Base-by-base conservation (phyloP, 2,888 invertebrate genomes). In the Sthenelais limicola region DNA sequence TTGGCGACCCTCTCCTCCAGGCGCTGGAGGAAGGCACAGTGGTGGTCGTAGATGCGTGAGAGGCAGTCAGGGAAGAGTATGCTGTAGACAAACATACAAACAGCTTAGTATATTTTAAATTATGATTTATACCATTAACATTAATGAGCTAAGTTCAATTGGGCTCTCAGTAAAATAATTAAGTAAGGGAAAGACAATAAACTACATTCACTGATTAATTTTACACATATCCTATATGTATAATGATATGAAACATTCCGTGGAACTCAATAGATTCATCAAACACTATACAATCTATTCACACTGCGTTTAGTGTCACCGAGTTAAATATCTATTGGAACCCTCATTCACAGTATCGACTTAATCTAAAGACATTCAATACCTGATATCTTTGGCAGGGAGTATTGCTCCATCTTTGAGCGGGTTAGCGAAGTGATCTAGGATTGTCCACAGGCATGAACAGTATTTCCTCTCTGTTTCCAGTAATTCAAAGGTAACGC, bases 391-490 rank as follows among this genome's bases (percentile, higher is more conserved):
- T 68, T 81, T 83, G 30, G 76, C 74, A 3, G 81, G 76, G 7
- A 87, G 76, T 33, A 85, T 80, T 7, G 80, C 82, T 15, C 73
- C 58, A 28, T 82, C 79, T 73, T 85, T 86, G 35, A 89, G 79
- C 0, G 88, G 87, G 54, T 84, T 82, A 26, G 87, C 85, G 77
- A 87, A 88, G 21, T 83, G 84, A 72, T 89, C 88, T 52, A 89
- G 81, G 43, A 89, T 80, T 0, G 85, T 85, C 87, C 88, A 88
- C 52, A 89, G 82, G n/a, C 85, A 85, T 21, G 84, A 80, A 78
- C 89, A 89, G 80, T 89, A 89, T 54, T 86, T 86, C 67, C 86
- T 81, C 75, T 89, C 89, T 0, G 88, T 87, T 56, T 88, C 88
- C 1, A 88, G 77, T 28, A 89, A 81, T 74, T 89, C 89, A 71